Evolutionary conservation across 2,113 vertebrate species (phyloP), one percentile per base, ranked within the genome.

Genomic region (Psettodes erumei): DNA sequence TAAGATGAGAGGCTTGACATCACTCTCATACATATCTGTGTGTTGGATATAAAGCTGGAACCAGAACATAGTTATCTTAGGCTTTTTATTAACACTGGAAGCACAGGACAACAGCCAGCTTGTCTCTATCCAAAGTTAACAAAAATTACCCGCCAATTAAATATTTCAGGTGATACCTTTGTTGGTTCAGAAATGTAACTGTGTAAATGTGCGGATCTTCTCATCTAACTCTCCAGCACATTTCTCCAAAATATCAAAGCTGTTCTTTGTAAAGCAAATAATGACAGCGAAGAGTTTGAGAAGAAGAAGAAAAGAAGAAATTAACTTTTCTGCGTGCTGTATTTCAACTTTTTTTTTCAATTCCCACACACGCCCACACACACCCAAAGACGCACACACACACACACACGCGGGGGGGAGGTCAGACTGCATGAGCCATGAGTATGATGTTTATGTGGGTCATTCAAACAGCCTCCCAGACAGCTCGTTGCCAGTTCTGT

Each of bases 391-490:
- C 15, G 71, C 45, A 33, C 21, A 45, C 32, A 38, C 28, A 55
- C 66, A 53, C 30, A 54, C 19, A 76, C 55, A 73, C 42, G 58
- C 43, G 19, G 10, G 13, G 16, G 12, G 23, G 48, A 64, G 50
- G 66, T 59, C 58, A 82, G 45, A 48, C 47, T 65, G 33, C 65
- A n/a, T 69, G 61, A 85, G 67, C 23, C 33, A 55, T 79, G 68
- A 59, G 30, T 66, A n/a, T 77, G 62, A 37, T 75, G 76, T 87
- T 79, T 75, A 48, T 69, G 73, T 25, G 70, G 81, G 58, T 80
- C 79, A 71, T 47, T 61, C 19, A 71, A 61, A 83, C 63, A 84
- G 76, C 40, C 58, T 67, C 77, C 82, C 72, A 87, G 77, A 67
- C 75, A 55, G 60, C 62, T 37, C 27, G 43, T 54, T 75, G 66